Evolutionary conservation across 2,888 invertebrate genomes (phyloP).

Genomic region (Tubulanus polymorphus): DNA sequence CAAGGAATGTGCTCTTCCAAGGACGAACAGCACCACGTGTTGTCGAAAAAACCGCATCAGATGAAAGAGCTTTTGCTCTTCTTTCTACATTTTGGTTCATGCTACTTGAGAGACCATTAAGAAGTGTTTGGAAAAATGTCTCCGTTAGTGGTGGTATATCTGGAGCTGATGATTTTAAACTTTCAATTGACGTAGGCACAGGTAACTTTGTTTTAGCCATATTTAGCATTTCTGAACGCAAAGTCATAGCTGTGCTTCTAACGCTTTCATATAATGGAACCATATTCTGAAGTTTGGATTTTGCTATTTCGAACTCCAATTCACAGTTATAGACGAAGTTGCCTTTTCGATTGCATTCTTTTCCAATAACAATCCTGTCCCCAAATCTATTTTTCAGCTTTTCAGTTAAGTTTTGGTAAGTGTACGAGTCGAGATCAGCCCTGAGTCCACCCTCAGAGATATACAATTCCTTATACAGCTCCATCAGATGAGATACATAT

Average conservation of each 20-base stretch:
- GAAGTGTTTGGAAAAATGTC: conserved; percentile 1
- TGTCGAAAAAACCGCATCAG: conserved; percentile 7
- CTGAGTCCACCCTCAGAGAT: conserved; percentile 1
- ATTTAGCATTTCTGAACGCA: neutral
- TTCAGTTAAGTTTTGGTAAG: neutral
- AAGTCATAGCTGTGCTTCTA: conserved; percentile 2
- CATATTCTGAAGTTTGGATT: neutral
- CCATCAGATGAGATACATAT: neutral
- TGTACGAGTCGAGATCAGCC: neutral
- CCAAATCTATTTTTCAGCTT: conserved; percentile 5
- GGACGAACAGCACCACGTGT: conserved; percentile 6
- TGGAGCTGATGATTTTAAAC: conserved; percentile 2
- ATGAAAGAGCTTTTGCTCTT: conserved; percentile 3
- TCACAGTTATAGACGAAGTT: conserved; percentile 2
- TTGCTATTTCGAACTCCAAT: conserved; percentile 1
- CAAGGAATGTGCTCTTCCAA: conserved; percentile 9
- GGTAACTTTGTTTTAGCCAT: conserved; percentile 7
- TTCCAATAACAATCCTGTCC: neutral
- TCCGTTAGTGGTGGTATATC: neutral
- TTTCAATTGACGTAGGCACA: conserved; percentile 2
- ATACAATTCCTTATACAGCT: conserved; percentile 7
- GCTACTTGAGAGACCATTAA: too few relatives aligned
- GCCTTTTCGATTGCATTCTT: conserved; percentile 1
- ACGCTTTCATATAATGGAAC: too few relatives aligned
- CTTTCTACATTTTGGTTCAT: neutral